A percentile compares a stretch with the other conserved stretches of the same genome.
Conservation (phyloP, 1,140 invertebrate genomes). For the Helicorthomorpha holstii region DNA sequence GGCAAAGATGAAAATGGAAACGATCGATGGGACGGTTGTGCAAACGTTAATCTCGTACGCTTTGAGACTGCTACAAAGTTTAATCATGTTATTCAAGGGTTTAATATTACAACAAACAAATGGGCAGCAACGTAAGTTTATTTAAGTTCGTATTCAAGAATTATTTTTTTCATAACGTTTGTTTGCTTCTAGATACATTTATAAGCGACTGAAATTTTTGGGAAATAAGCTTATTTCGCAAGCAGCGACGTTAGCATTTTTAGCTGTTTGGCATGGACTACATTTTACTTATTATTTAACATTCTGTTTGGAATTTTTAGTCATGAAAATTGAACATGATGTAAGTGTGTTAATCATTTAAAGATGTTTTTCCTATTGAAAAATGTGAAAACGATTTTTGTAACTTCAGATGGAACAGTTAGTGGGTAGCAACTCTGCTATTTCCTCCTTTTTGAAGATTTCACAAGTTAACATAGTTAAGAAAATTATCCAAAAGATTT, state of each 20-base stretch:
- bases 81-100: slow-evolving; percentile 65
- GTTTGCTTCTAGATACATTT: slow-evolving; percentile 46
- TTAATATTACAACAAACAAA: slow-evolving; percentile 84
- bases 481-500: slow-evolving; percentile 45
- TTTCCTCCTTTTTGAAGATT: slow-evolving; percentile 21
- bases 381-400: neutral
- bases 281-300: slow-evolving; percentile 79
- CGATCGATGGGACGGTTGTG: slow-evolving; percentile 58
- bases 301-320: slow-evolving; percentile 79
- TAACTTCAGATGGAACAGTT: neutral
- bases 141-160: neutral
- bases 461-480: slow-evolving; percentile 21
- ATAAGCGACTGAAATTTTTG: slow-evolving; percentile 78
- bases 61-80: slow-evolving; percentile 66
- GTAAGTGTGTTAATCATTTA: slow-evolving; percentile 33
- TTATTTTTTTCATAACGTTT: slow-evolving; percentile 4
- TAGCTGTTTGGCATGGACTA: slow-evolving; percentile 86
- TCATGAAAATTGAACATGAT: slow-evolving; percentile 73
- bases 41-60: slow-evolving; percentile 56
- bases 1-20: slow-evolving; percentile 40
- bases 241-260: slow-evolving; percentile 55
- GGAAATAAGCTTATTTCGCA: slow-evolving; percentile 72
- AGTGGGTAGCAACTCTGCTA: slow-evolving; percentile 6
- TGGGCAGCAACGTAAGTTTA: slow-evolving; percentile 61
- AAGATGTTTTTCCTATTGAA: neutral